These are phyloP conservation scores for Hoplodrina blanda DNA, from an alignment of 2,888 invertebrate species.

Conservation along the genomic window DNA sequence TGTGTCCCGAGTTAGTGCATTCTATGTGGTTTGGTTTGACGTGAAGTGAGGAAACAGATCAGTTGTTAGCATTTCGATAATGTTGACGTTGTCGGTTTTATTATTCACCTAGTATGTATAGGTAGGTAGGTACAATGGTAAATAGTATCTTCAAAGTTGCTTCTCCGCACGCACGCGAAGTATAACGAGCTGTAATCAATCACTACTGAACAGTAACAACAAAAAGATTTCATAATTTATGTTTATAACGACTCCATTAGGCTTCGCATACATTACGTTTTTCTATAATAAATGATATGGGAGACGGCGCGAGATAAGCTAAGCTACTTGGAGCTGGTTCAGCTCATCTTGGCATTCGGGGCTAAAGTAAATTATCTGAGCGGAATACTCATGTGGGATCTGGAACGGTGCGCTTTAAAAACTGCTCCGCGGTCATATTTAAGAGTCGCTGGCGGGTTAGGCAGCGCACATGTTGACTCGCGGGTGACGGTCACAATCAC, in stretches of 20 bases:
- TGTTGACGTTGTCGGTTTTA: not conserved
- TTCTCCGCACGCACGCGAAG: not conserved
- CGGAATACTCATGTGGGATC: slow-evolving; percentile 48
- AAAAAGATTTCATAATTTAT: slow-evolving; percentile 19
- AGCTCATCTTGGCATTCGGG: slow-evolving; percentile 30
- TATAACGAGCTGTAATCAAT: slow-evolving; percentile 33
- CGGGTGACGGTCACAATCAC: too few species aligned
- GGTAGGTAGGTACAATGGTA: not conserved
- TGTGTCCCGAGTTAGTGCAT: slow-evolving; percentile 4
- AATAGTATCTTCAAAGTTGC: slow-evolving; percentile 7
- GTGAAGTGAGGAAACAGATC: not conserved
- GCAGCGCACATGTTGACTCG: not conserved
- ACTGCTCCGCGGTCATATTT: slow-evolving; percentile 28
- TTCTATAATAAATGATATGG: slow-evolving; percentile 16
- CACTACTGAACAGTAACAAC: slow-evolving; percentile 29
- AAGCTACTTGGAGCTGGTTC: not conserved
- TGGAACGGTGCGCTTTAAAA: slow-evolving; percentile 32
- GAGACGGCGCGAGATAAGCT: slow-evolving; percentile 13
- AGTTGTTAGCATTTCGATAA: not conserved
- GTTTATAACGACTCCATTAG: slow-evolving; percentile 31
- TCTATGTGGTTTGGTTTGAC: not conserved
- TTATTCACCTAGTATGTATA: too few species aligned
- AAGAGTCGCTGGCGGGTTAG: not conserved
- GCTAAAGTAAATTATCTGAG: slow-evolving; percentile 43
- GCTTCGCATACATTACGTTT: slow-evolving; percentile 17